Evolutionary conservation across 2,888 invertebrate genomes (phyloP).

Genomic region (Plemyria rubiginata): DNA sequence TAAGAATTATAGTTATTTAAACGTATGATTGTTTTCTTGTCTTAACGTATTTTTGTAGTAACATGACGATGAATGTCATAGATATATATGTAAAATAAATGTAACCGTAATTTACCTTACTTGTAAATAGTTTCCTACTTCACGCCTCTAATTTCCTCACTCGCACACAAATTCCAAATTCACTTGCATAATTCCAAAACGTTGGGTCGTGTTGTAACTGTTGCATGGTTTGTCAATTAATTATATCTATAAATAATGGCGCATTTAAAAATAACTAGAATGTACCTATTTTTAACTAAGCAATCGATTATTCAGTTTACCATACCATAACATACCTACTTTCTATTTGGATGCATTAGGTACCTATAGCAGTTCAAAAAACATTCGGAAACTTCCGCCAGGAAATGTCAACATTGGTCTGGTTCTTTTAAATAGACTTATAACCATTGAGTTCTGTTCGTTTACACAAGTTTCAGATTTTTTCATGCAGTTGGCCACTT

Average conservation of each 20-base stretch:
- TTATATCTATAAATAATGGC: conserved; percentile 1
- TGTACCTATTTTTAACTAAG: background rate
- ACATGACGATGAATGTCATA: conserved; percentile 9
- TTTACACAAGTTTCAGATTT: no score
- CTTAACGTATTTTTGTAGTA: background rate
- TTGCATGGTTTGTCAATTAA: conserved; percentile 31
- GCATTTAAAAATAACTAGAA: background rate
- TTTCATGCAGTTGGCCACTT: no score
- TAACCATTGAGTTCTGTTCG: no score
- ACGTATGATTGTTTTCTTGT: conserved; percentile 1
- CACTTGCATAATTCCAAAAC: conserved; percentile 9
- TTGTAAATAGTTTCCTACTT: conserved; percentile 21
- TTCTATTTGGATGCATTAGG: no score
- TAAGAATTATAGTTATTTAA: background rate
- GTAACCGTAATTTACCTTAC: conserved; percentile 15
- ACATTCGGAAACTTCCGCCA: no score
- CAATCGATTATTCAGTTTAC: no score
- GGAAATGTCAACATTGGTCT: no score
- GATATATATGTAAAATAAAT: conserved; percentile 15
- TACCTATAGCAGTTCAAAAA: no score
- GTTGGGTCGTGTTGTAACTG: conserved; percentile 10
- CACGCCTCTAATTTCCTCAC: background rate
- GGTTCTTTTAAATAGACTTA: no score
- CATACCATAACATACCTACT: no score
- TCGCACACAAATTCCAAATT: conserved; percentile 9